phyloP scores from a whole-genome alignment of 2,888 invertebrate genomes.

The Resseliella maxima region DNA sequence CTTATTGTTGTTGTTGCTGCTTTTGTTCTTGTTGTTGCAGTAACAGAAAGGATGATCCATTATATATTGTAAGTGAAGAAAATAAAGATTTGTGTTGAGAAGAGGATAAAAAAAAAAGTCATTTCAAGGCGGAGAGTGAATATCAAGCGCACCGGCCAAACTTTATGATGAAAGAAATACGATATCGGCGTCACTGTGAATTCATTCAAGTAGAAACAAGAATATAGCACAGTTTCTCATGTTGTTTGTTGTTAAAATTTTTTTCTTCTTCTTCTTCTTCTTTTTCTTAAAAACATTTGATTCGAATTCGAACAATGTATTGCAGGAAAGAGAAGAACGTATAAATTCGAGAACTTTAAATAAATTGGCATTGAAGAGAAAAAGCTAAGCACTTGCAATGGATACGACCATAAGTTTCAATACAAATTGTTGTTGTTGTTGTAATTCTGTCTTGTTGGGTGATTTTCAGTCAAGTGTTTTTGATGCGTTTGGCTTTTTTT shows the following conservation, averaged over 20 bases:
- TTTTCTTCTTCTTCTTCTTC: background rate
- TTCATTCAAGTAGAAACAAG: constrained; percentile 12
- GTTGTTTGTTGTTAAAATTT: background rate
- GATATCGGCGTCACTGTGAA: constrained; percentile 12
- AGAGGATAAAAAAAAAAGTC: background rate
- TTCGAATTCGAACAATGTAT: background rate
- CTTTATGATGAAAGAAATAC: constrained; percentile 33
- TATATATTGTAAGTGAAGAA: background rate
- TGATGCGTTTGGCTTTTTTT: background rate
- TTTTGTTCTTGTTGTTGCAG: background rate
- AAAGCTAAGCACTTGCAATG: background rate
- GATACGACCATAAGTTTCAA: background rate
- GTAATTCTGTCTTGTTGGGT: background rate
- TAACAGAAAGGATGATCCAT: constrained; percentile 31
- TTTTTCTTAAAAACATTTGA: background rate
- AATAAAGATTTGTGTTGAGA: constrained; percentile 13
- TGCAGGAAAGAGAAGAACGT: background rate
- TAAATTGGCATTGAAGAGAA: background rate
- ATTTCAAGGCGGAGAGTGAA: constrained; percentile 16
- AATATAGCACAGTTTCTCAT: background rate
- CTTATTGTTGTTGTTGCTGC: background rate
- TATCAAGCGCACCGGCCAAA: background rate
- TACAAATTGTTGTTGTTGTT: background rate
- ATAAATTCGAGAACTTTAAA: background rate
- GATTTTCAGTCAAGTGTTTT: background rate